phyloP scores from a whole-genome alignment of 2,113 vertebrate genomes.

The Hemibagrus wyckioides region DNA sequence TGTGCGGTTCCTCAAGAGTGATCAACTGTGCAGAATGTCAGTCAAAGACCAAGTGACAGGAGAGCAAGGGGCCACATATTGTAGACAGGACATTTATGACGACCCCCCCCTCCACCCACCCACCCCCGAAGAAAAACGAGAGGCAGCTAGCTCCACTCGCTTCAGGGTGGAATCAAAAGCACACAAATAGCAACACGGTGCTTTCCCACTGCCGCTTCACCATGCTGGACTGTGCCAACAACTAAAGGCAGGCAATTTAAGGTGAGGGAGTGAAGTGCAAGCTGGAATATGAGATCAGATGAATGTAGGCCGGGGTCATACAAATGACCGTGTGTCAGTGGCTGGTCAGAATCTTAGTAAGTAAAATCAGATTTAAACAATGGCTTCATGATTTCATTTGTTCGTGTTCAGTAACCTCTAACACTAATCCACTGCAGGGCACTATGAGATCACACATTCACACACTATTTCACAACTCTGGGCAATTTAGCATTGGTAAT shows the following conservation, averaged over 20 bases:
- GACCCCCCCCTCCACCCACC: constrained; percentile 1
- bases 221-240: constrained; percentile 30
- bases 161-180: constrained; percentile 39
- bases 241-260: constrained; percentile 1
- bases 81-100: neutral
- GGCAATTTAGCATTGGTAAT: neutral
- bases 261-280: neutral
- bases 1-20: neutral
- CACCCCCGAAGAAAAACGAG: constrained; percentile 35
- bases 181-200: constrained; percentile 52
- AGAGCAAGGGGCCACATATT: constrained; percentile 19
- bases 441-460: neutral
- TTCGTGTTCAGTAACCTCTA: neutral
- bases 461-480: neutral
- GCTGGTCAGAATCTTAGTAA: neutral
- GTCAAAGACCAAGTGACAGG: constrained; percentile 41
- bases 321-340: neutral
- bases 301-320: constrained; percentile 18
- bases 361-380: neutral
- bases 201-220: constrained; percentile 48
- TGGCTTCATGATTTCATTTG: neutral
- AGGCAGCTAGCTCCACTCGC: constrained; percentile 3
- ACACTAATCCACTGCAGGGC: neutral
- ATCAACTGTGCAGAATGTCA: constrained; percentile 36
- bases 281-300: constrained; percentile 29